Conservation (phyloP, 2,113 vertebrate genomes). For the zebrafish (Danio rerio) region DNA sequence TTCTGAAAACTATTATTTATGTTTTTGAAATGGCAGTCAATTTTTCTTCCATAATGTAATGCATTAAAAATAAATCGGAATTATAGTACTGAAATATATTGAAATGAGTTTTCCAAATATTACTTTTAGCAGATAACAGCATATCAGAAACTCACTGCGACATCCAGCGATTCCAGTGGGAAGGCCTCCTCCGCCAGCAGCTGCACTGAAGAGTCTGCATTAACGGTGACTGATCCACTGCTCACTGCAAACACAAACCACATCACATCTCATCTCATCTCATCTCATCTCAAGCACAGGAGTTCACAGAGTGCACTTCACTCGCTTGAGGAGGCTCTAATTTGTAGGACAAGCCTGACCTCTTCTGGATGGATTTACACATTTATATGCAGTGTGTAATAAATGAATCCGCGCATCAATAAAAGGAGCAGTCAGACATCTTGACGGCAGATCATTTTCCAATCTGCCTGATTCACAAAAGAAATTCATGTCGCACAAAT, state of each 20-base stretch:
- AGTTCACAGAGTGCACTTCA: neutral
- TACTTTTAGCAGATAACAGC: neutral
- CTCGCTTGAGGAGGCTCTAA: neutral
- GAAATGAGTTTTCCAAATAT: neutral
- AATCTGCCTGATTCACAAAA: neutral
- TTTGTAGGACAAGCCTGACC: constrained; percentile 27
- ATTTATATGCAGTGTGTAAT: neutral
- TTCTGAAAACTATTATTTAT: too few relatives aligned
- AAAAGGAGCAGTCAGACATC: too few relatives aligned
- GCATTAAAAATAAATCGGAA: neutral
- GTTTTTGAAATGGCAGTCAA: neutral
- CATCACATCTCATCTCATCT: too few relatives aligned
- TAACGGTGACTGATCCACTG: constrained; percentile 91
- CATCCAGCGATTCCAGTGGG: constrained; percentile 87
- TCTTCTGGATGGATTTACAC: constrained; percentile 26
- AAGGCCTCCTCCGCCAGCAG: constrained; percentile 89
- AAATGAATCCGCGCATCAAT: neutral
- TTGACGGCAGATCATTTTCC: neutral
- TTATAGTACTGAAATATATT: too few relatives aligned
- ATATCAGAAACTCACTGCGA: constrained; percentile 81
- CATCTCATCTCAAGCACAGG: neutral
- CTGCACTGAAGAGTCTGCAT: constrained; percentile 90
- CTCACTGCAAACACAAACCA: constrained; percentile 77
- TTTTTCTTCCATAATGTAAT: neutral
- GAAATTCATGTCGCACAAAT: neutral